Evolutionary conservation across 2,888 invertebrate genomes (phyloP).

Genomic region (Philereme transversata): DNA sequence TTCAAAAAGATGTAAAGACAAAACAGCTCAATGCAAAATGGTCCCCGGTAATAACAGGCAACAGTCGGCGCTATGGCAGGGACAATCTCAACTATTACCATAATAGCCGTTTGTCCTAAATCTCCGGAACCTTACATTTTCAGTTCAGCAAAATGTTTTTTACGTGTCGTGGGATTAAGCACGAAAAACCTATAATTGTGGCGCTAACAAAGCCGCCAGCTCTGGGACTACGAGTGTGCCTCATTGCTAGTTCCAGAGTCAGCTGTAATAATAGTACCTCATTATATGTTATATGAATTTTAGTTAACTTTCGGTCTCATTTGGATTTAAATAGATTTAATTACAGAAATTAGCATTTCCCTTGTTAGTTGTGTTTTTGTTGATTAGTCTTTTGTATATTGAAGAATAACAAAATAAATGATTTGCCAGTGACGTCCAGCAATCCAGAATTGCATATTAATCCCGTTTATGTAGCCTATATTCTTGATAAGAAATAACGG

Average conservation of each 20-base stretch:
- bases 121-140: conserved; percentile 14
- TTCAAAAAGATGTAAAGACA: not conserved
- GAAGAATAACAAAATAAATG: no score
- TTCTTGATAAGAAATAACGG: no score
- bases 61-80: conserved; percentile 17
- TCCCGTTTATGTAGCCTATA: no score
- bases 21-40: conserved; percentile 1
- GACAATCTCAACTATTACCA: conserved; percentile 23
- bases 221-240: not conserved
- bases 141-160: conserved; percentile 19
- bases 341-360: no score
- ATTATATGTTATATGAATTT: no score
- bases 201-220: conserved; percentile 12
- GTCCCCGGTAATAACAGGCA: conserved; percentile 10
- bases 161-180: conserved; percentile 14
- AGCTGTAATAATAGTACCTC: no score
- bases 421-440: no score
- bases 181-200: conserved; percentile 15
- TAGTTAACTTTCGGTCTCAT: no score
- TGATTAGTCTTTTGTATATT: no score
- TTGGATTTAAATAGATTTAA: no score
- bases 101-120: conserved; percentile 21
- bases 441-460: no score
- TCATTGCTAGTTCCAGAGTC: not conserved
- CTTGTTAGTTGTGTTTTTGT: no score